phyloP scores from a whole-genome alignment of 2,113 vertebrate species.

The Neolamprologus variostigma region DNA sequence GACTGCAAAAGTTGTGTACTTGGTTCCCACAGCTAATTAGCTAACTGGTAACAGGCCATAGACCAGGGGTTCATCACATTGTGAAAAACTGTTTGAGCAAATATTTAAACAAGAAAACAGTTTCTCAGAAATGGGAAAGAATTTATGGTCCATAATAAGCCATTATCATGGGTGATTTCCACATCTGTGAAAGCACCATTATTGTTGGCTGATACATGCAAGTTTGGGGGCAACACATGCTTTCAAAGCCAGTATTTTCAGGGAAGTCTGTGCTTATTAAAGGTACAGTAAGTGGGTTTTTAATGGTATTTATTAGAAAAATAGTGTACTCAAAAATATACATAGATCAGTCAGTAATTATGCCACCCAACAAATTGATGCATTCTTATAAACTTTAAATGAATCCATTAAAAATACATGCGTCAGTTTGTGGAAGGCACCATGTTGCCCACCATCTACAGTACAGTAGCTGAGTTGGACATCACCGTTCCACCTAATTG shows the following conservation, averaged over 20 bases:
- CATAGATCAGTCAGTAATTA: not conserved
- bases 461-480: not conserved
- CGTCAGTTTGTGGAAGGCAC: not conserved
- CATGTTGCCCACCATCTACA: not conserved
- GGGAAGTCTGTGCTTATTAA: not conserved
- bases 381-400: not conserved
- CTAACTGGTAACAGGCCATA: not conserved
- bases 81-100: not conserved
- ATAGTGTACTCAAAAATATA: not conserved
- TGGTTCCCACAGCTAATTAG: not conserved
- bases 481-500: not conserved
- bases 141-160: not conserved
- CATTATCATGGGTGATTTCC: not conserved
- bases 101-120: not conserved
- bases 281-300: not conserved
- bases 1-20: not conserved
- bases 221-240: not conserved
- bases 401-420: not conserved
- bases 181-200: not conserved
- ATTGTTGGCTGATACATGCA: not conserved
- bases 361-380: not conserved
- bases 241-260: not conserved
- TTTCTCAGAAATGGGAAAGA: not conserved
- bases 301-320: not conserved
- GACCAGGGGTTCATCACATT: not conserved